These are phyloP conservation scores for Pandemis corylana DNA, from an alignment of 2,888 invertebrate species.

Conservation along the genomic window DNA sequence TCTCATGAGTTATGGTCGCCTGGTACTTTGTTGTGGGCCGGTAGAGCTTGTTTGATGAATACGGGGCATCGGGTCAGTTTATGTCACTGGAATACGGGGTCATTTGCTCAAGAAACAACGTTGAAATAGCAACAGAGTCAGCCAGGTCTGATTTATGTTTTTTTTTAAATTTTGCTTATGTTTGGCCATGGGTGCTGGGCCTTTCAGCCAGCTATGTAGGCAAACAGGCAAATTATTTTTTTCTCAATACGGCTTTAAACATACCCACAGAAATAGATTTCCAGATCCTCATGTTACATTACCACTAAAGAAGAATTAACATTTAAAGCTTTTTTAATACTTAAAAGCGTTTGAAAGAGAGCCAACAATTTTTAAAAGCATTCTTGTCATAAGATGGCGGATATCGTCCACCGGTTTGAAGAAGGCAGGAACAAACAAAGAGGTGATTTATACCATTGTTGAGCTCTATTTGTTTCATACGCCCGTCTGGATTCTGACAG, in stretches of 20 bases:
- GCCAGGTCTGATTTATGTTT: too few species aligned
- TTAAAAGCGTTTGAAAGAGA: conserved; percentile 35
- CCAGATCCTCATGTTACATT: neutral
- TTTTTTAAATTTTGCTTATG: too few species aligned
- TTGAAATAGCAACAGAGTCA: too few species aligned
- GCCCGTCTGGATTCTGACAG: conserved; percentile 19
- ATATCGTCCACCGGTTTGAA: conserved; percentile 51
- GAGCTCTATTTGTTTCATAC: conserved; percentile 46
- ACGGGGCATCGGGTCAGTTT: neutral
- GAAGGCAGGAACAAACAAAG: conserved; percentile 50
- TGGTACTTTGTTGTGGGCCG: conserved; percentile 26
- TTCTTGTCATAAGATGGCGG: conserved; percentile 46
- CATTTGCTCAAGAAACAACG: neutral
- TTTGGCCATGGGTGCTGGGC: too few species aligned
- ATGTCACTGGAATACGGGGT: neutral
- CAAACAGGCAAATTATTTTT: too few species aligned
- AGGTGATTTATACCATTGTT: conserved; percentile 54
- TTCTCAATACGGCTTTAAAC: neutral
- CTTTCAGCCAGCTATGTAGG: too few species aligned
- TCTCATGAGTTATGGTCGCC: conserved; percentile 29
- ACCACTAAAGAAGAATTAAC: neutral
- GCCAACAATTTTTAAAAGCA: conserved; percentile 40
- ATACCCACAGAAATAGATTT: neutral
- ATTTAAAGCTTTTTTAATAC: conserved; percentile 23
- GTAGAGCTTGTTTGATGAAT: neutral